These are phyloP conservation scores for Dermochelys coriacea DNA, from an alignment of 2,797 vertebrate species.

Conservation along the genomic window DNA sequence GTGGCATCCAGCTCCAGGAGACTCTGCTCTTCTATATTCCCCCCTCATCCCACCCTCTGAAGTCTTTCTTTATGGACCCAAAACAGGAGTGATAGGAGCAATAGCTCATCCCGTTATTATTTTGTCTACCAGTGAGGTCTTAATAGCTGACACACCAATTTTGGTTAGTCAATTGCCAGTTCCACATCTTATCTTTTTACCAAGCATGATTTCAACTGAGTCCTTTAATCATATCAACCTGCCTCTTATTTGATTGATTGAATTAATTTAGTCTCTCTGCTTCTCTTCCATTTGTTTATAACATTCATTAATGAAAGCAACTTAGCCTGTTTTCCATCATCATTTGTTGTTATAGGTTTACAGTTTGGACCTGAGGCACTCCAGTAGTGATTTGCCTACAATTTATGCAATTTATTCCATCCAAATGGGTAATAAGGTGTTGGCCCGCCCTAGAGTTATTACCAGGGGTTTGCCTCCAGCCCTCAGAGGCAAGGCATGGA, in stretches of 20 bases:
- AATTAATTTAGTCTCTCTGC: not conserved
- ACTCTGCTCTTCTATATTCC: not conserved
- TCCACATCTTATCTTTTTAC: not conserved
- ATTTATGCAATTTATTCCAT: no score
- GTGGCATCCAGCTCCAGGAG: not conserved
- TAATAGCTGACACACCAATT: not conserved
- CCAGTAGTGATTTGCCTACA: no score
- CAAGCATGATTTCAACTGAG: not conserved
- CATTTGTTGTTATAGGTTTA: not conserved
- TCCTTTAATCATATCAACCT: not conserved
- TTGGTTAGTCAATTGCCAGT: not conserved
- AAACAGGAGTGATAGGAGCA: not conserved
- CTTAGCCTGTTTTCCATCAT: not conserved
- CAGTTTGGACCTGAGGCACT: no score
- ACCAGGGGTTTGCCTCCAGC: no score
- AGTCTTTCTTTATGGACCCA: not conserved
- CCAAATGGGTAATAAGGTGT: no score
- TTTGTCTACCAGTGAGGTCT: not conserved
- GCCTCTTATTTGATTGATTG: not conserved
- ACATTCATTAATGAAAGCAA: not conserved
- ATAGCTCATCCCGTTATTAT: not conserved
- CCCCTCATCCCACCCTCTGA: no score
- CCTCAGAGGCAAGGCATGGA: no score
- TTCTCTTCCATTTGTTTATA: not conserved
- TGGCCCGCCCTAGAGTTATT: no score